Evolutionary conservation across 2,113 vertebrate genomes (phyloP).

Genomic region (Damaliscus lunatus): DNA sequence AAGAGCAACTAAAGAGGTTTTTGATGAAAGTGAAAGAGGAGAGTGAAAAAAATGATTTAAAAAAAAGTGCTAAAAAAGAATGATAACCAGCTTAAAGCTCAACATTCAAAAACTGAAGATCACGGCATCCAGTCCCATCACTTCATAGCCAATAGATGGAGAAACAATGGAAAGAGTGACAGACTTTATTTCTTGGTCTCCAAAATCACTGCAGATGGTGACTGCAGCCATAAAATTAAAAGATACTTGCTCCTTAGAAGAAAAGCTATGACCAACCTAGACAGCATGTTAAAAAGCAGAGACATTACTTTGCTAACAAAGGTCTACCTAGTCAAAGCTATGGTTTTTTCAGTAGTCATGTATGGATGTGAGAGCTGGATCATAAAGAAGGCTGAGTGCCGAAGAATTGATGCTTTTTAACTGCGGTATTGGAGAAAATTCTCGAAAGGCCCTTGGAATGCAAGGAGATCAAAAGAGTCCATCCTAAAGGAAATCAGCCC

Average conservation of each 20-base stretch:
- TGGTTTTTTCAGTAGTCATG: neutral
- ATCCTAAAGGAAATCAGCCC: neutral
- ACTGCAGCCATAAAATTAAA: neutral
- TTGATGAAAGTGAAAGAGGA: neutral
- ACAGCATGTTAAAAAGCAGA: neutral
- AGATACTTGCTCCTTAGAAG: neutral
- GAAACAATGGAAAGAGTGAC: neutral
- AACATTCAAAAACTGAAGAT: neutral
- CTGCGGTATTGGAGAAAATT: neutral
- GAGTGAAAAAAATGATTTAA: neutral
- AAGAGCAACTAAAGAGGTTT: neutral
- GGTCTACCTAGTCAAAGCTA: neutral
- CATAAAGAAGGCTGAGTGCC: neutral
- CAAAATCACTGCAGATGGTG: neutral
- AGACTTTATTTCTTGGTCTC: neutral
- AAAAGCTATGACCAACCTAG: neutral
- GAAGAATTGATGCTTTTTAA: neutral
- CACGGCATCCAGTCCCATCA: neutral
- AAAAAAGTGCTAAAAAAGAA: neutral
- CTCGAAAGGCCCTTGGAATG: neutral
- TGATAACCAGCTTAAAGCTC: neutral
- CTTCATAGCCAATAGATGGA: neutral
- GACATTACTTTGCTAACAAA: neutral
- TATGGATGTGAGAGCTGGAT: neutral
- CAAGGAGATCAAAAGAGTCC: neutral